Conservation (phyloP, 2,888 invertebrate genomes). For the Ceramica pisi region DNA sequence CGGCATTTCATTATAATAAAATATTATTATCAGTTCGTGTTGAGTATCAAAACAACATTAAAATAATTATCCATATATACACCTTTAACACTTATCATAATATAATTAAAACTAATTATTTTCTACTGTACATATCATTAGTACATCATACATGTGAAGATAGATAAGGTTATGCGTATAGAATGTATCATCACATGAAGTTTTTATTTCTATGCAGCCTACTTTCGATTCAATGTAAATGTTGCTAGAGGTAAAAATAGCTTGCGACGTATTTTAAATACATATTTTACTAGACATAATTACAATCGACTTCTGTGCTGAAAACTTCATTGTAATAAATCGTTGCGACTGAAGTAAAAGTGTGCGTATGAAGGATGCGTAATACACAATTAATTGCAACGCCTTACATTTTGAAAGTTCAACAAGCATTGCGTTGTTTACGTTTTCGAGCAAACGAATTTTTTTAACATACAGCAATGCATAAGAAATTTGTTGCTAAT, state of each 20-base stretch:
- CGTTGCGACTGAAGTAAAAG: slow-evolving; percentile 12
- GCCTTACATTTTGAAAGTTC: background rate
- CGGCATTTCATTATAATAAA: slow-evolving; percentile 77
- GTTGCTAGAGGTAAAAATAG: slow-evolving; percentile 25
- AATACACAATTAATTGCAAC: background rate
- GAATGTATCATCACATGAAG: slow-evolving; percentile 7
- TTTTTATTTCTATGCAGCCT: slow-evolving; percentile 9
- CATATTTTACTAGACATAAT: background rate
- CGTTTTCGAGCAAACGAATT: background rate
- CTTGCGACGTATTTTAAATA: slow-evolving; percentile 10
- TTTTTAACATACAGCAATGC: background rate
- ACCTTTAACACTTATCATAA: slow-evolving; percentile 69
- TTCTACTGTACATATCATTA: slow-evolving; percentile 69
- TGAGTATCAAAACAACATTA: slow-evolving; percentile 90
- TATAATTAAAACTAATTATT: slow-evolving; percentile 61
- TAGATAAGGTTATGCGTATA: slow-evolving; percentile 22
- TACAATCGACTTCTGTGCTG: slow-evolving; percentile 16
- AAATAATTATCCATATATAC: slow-evolving; percentile 80
- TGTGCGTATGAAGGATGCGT: background rate
- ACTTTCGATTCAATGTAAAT: slow-evolving; percentile 1
- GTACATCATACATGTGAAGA: slow-evolving; percentile 29
- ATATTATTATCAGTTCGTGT: slow-evolving; percentile 90
- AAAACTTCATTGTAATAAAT: slow-evolving; percentile 29
- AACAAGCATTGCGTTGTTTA: background rate
- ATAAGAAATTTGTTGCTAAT: background rate